Conservation (phyloP, 2,888 invertebrate species). For the Coenonympha arcania region DNA sequence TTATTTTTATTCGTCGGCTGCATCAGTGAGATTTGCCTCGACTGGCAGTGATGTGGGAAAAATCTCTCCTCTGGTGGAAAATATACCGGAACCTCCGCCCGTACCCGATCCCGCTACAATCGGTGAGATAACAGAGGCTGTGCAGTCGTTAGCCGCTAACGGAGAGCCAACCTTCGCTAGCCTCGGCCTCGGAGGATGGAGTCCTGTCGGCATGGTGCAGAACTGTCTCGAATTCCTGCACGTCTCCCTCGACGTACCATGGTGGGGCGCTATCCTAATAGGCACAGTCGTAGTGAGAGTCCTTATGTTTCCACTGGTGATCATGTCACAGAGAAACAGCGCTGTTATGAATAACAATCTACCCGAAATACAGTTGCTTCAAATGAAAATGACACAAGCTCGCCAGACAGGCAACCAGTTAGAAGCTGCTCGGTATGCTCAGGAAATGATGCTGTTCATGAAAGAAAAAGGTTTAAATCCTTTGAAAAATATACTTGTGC, state of each 20-base stretch:
- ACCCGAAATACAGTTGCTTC: constrained; percentile 88
- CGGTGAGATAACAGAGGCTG: constrained; percentile 48
- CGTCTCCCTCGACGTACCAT: constrained; percentile 85
- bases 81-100: constrained; percentile 65
- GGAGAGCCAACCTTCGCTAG: constrained; percentile 87
- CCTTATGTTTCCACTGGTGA: constrained; percentile 87
- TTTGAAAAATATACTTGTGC: constrained; percentile 83
- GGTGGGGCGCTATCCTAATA: constrained; percentile 91
- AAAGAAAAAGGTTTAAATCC: constrained; percentile 86
- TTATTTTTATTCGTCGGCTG: constrained; percentile 60
- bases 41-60: constrained; percentile 46
- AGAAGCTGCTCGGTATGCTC: constrained; percentile 81
- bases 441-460: constrained; percentile 88
- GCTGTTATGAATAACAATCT: constrained; percentile 87
- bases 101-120: constrained; percentile 54
- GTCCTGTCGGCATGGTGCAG: constrained; percentile 88
- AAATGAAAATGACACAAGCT: constrained; percentile 89
- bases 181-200: constrained; percentile 87
- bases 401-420: constrained; percentile 86
- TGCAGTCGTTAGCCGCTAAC: constrained; percentile 59
- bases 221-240: constrained; percentile 87
- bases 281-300: constrained; percentile 86
- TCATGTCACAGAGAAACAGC: constrained; percentile 85
- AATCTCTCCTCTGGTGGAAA: constrained; percentile 43
- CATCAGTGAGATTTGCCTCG: constrained; percentile 55